These are phyloP conservation scores for Trinorchestia longiramus DNA, from an alignment of 1,140 invertebrate genomes.

Conservation along the genomic window DNA sequence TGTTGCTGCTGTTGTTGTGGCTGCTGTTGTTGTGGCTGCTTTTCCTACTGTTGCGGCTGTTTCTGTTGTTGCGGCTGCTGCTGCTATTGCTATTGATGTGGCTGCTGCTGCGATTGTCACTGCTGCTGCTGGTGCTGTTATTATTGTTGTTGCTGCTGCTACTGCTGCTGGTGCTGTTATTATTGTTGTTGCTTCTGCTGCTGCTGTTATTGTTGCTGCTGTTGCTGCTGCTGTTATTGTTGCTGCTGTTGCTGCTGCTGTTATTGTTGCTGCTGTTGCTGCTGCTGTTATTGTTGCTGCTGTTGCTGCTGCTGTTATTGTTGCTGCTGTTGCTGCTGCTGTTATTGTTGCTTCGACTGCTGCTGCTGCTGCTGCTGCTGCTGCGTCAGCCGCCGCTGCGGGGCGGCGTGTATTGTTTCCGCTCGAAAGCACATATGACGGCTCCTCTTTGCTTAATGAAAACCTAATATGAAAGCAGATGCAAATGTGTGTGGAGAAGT, in stretches of 20 bases:
- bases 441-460: conserved; percentile 40
- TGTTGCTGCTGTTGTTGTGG: too few relatives aligned
- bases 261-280: neutral
- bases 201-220: too few relatives aligned
- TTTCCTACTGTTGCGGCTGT: too few relatives aligned
- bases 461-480: conserved; percentile 52
- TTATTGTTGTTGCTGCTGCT: too few relatives aligned
- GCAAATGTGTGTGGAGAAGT: conserved; percentile 34
- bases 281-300: neutral
- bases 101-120: too few relatives aligned
- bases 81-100: too few relatives aligned
- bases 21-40: too few relatives aligned
- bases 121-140: too few relatives aligned
- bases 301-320: neutral
- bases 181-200: too few relatives aligned
- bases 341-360: neutral
- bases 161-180: too few relatives aligned
- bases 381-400: neutral
- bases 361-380: neutral
- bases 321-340: neutral
- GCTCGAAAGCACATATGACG: conserved; percentile 39
- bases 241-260: neutral
- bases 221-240: too few relatives aligned
- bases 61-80: too few relatives aligned
- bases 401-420: conserved; percentile 34